Evolutionary conservation across 92 coral and sea anemone genomes (phyloP), one percentile per base, ranked within the genome.

Genomic region (Paragorgia papillata): DNA sequence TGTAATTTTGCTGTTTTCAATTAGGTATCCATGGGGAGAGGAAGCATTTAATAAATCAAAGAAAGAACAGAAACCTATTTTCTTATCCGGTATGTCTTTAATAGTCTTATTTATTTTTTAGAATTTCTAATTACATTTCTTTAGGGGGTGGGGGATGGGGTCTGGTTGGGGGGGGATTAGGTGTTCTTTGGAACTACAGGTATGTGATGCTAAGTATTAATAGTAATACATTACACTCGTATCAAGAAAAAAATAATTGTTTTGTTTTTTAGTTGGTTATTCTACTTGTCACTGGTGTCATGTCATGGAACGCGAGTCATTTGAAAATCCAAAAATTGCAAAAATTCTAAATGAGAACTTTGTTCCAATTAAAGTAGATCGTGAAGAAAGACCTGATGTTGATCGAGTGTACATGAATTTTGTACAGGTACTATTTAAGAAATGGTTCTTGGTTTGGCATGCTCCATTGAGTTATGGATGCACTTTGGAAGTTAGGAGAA

Each of bases 231-330:
- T n/a, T n/a, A n/a, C n/a, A n/a, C n/a, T n/a, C n/a, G n/a, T n/a
- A n/a, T n/a, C n/a, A n/a, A n/a, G n/a, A n/a, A n/a, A n/a, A n/a
- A n/a, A n/a, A 57, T 19, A 9, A 21, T 57, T 7, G 29, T 57
- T 15, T 46, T 46, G 53, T 15, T 56, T 17, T 26, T 4, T 35
- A 93, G 97, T 93, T 58, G 97, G 97, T 43, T 93, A 93, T 68
- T 93, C 97, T 32, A 93, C 97, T 9, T 93, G 97, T 53, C 97
- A 93, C 66, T 93, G 97, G 97, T 93, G 97, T 29, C 97, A 93
- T 64, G 97, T 92, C 29, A 92, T 92, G 97, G 97, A 92, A 67
- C 79, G 97, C 53, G 97, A 93, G 63, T 93, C 97, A 33, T 93
- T 93, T 88, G 97, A 93, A 63, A 76, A 89, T 85, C 94, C 87